Percentiles rank a stretch among this genome's conserved stretches.
Conservation (phyloP, 1,140 invertebrate genomes). For the Caenorhabditis tropicalis region DNA sequence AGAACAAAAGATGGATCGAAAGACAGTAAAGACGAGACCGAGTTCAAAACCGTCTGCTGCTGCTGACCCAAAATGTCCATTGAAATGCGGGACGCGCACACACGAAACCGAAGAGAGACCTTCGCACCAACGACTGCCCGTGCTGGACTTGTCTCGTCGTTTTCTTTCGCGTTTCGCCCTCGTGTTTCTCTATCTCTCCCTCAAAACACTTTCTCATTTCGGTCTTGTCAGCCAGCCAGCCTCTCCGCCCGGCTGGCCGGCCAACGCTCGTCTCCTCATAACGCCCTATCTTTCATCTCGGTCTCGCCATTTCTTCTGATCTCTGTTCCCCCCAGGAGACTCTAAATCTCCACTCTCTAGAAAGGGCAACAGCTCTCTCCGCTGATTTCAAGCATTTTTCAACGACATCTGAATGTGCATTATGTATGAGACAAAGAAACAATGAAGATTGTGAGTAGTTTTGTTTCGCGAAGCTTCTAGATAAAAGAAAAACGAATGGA, state of each 20-base stretch:
- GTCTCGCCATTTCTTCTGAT: constrained; percentile 1
- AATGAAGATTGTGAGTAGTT: background rate
- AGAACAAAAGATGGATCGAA: constrained; percentile 21
- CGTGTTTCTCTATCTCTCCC: background rate
- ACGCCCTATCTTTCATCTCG: background rate
- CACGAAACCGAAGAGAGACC: background rate
- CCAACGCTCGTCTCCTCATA: background rate
- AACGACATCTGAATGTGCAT: constrained; percentile 39
- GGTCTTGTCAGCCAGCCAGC: background rate
- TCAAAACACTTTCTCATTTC: constrained; percentile 1
- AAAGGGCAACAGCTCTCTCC: background rate
- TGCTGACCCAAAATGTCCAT: constrained; percentile 24
- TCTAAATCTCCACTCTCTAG: constrained; percentile 21
- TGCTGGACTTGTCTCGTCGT: constrained; percentile 12
- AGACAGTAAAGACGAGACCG: background rate
- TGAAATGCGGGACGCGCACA: constrained; percentile 33
- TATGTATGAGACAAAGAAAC: background rate
- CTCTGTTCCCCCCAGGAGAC: constrained; percentile 29
- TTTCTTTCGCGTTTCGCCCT: background rate
- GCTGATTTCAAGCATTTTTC: constrained; percentile 39
- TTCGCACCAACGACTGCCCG: constrained; percentile 12
- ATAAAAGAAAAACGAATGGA: background rate
- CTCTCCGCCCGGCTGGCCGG: background rate
- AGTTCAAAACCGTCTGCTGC: background rate
- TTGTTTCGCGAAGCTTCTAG: background rate